Base-by-base conservation (phyloP, 2,888 invertebrate genomes). In the Priocnemis perturbator region DNA sequence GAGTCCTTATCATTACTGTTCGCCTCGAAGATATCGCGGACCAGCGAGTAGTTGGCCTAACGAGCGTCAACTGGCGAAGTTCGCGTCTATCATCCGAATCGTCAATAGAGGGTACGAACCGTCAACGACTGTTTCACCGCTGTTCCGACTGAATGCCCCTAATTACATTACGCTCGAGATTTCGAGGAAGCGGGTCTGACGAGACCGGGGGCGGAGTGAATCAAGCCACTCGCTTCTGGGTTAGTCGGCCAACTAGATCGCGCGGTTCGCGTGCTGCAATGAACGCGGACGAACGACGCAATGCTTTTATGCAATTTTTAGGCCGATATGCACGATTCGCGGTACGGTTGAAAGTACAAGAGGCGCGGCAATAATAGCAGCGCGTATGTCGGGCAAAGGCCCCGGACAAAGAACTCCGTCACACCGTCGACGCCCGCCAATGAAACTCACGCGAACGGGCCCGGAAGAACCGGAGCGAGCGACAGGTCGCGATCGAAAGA, bases 31-130 rank as follows among this genome's bases (percentile, higher is more conserved):
- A 78, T 78, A 78, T 67, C 53, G 64, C 69, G 61, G 60, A 73
- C 61, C 37, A 1, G 37, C 37, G 37, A 37, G 37, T 37, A 37
- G 37, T 59, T 57, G 66, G 71, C 76, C 79, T 71, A 76, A 78
- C 76, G 76, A 78, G 30, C 52, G 65, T n/a, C 73, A 78, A 78
- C 78, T 73, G 53, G 66, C 67, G 65, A 78, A 78, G 68, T 78
- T 78, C 55, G 66, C 76, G 64, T 76, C 77, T 78, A 76, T 69
- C 68, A 69, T 52, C 64, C 73, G 62, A 69, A 65, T 67, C 73
- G 64, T 30, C 37, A 9, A 37, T 37, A 37, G 37, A 1, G 26
- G 7, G 11, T 37, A 37, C 37, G 37, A 37, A 11, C 37, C 37
- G 37, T 37, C 37, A 37, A 37, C 37, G 37, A 37, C 37, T 37